These are phyloP conservation scores for Didymodactylos carnosus DNA, from an alignment of 2,888 invertebrate species.

Conservation along the genomic window DNA sequence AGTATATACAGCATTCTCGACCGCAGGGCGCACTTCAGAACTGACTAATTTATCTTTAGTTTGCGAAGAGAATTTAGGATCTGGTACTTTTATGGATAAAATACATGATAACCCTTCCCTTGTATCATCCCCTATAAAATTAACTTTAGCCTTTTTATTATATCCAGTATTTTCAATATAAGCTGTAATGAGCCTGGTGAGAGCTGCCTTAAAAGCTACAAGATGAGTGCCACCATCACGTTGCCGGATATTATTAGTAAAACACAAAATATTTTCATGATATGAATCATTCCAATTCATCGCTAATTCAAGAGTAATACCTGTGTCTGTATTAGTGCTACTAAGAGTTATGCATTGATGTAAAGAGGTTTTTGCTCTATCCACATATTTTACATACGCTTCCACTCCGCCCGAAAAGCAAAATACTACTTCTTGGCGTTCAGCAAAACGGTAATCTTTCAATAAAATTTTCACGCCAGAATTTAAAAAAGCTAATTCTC, in stretches of 20 bases:
- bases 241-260: slow-evolving; percentile 14
- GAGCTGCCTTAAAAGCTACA: slow-evolving; percentile 13
- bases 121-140: slow-evolving; percentile 14
- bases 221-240: slow-evolving; percentile 17
- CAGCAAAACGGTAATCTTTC: background rate
- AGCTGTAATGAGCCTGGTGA: slow-evolving; percentile 11
- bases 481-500: slow-evolving; percentile 15
- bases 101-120: slow-evolving; percentile 14
- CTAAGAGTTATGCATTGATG: background rate
- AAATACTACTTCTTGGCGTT: background rate
- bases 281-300: slow-evolving; percentile 8
- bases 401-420: background rate
- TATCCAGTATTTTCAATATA: background rate
- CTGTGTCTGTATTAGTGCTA: background rate
- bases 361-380: background rate
- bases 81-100: slow-evolving; percentile 15
- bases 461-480: slow-evolving; percentile 6
- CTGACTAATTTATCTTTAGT: slow-evolving; percentile 15
- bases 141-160: slow-evolving; percentile 5
- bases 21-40: slow-evolving; percentile 4
- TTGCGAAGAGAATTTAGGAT: slow-evolving; percentile 12
- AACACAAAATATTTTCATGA: slow-evolving; percentile 9
- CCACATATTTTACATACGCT: slow-evolving; percentile 4
- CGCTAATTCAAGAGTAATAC: slow-evolving; percentile 6
- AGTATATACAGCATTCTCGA: slow-evolving; percentile 3